A percentile compares a stretch with the other conserved stretches of the same genome.
phyloP scores from a whole-genome alignment of 2,113 vertebrate species.

The Muscicapa adusta region DNA sequence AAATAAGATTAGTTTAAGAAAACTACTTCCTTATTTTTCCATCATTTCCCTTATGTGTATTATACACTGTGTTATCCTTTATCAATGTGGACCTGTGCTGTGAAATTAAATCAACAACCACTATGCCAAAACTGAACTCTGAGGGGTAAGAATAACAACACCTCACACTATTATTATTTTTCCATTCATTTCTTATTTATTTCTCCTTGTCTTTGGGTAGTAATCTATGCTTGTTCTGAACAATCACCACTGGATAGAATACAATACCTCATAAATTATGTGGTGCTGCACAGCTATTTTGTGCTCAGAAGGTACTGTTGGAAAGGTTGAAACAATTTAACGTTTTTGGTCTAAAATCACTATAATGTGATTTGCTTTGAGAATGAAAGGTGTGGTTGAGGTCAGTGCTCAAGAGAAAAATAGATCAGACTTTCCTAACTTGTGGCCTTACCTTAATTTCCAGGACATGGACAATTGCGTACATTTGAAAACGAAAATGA shows the following conservation, averaged over 20 bases:
- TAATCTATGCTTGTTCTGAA: not conserved
- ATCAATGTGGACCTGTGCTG: not conserved
- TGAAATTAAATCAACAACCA: constrained; percentile 14
- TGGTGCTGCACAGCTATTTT: not conserved
- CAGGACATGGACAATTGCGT: not conserved
- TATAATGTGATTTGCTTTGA: accelerated
- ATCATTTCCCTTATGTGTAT: not conserved
- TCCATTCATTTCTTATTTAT: not conserved
- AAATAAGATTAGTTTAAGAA: not conserved
- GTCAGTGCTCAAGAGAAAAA: not conserved
- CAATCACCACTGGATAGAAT: not conserved
- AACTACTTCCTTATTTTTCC: not conserved
- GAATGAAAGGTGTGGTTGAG: not conserved
- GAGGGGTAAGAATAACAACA: not conserved
- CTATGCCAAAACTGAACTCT: not conserved
- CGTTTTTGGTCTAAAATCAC: too few species aligned
- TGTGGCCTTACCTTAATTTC: not conserved
- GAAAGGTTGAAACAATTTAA: not conserved
- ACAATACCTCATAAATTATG: not conserved
- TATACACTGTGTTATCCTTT: not conserved
- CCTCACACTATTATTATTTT: not conserved
- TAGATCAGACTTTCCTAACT: not conserved
- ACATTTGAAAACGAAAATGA: not conserved
- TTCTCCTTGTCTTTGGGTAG: not conserved
- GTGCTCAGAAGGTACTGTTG: not conserved